Evolutionary conservation across 2,888 invertebrate species (phyloP), one percentile per base, ranked within the genome.

Genomic region (Blera fallax): DNA sequence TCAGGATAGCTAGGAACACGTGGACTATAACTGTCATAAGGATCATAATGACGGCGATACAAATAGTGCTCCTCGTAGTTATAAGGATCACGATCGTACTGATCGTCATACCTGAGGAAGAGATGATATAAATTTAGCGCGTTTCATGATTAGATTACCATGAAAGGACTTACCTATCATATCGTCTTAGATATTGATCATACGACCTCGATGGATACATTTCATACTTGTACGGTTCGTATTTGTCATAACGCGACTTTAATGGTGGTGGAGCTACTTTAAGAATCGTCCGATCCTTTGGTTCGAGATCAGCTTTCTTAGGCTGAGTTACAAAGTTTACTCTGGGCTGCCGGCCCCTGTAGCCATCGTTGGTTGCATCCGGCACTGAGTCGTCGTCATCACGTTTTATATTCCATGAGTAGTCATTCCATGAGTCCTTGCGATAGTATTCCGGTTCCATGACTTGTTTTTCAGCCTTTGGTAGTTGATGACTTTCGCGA

Each of bases 301-400:
- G 74, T 4, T 83, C 73, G 21, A 88, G 88, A 10, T 85, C 87
- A 6, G 87, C 88, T 56, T 89, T 90, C 29, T 94, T 94, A 85
- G 94, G 93, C 89, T 95, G 95, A 0, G 95, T 95, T 11, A 95
- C 94, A 88, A 95, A 95, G 90, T 95, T 94, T 0, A 95, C 94
- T 88, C 94, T 91, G 0, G 95, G 95, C 91, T 94, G 94, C 88
- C 95, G 91, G 3, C 94, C 93, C 88, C 93, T 93, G 24, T 87
- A 78, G 18, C 94, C 94, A 76, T 93, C 93, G 2, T 93, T 93
- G 5, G 93, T 93, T 0, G 94, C 93, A 32, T 94, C 93, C 0
- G 93, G 92, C 2, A 94, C 90, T 11, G 93, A 92, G 50, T 92
- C 92, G 24, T 91, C 91, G 72, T 90, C 90, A 14, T 88, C 88